These are phyloP conservation scores for Nematolebias whitei DNA, from an alignment of 2,113 vertebrate species.

Conservation along the genomic window DNA sequence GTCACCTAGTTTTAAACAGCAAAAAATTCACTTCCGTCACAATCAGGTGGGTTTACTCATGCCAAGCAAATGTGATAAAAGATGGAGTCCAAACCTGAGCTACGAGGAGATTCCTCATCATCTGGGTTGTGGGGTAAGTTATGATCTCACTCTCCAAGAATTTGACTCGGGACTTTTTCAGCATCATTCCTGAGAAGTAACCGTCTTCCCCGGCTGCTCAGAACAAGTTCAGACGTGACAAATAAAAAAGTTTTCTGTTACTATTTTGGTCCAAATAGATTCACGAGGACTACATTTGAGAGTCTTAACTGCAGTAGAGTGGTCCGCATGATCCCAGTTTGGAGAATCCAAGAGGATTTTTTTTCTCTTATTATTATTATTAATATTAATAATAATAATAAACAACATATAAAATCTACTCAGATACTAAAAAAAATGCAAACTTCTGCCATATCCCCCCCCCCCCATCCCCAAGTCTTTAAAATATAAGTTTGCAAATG, in stretches of 20 bases:
- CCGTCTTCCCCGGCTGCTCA: slow-evolving; percentile 84
- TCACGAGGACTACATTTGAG: too few relatives aligned
- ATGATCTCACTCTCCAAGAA: slow-evolving; percentile 85
- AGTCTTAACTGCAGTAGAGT: neutral
- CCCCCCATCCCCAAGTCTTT: too few relatives aligned
- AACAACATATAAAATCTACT: too few relatives aligned
- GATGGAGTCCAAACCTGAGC: slow-evolving; percentile 80
- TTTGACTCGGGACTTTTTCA: slow-evolving; percentile 90
- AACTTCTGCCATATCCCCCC: too few relatives aligned
- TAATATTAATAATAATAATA: too few relatives aligned
- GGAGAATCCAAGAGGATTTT: too few relatives aligned
- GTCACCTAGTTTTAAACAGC: slow-evolving; percentile 76
- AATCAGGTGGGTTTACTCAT: too few relatives aligned
- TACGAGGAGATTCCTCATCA: slow-evolving; percentile 94
- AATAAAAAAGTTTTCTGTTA: neutral
- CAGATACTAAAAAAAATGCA: too few relatives aligned
- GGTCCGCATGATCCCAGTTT: neutral
- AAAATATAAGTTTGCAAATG: too few relatives aligned
- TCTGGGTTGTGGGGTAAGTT: slow-evolving; percentile 86
- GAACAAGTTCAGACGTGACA: slow-evolving; percentile 4
- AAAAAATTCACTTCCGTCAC: neutral
- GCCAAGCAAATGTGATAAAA: neutral
- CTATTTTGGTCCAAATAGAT: too few relatives aligned
- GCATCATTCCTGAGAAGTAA: slow-evolving; percentile 92
- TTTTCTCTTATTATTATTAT: too few relatives aligned